Evolutionary conservation across 1,140 invertebrate genomes (phyloP).

Genomic region (Melipona quadrifasciata): DNA sequence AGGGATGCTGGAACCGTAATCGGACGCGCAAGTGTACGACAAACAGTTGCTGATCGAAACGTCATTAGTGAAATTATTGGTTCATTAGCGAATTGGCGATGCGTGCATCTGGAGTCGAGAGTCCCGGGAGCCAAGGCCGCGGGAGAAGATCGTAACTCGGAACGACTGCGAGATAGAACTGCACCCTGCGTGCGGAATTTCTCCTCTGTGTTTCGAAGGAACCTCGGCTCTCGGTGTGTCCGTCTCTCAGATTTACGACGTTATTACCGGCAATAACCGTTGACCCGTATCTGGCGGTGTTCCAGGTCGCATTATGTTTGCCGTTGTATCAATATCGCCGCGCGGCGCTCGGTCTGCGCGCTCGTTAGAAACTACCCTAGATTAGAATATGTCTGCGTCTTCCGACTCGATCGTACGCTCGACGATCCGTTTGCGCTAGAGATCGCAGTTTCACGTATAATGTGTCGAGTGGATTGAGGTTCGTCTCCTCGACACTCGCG

Average conservation of each 20-base stretch:
- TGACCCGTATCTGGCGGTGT: constrained; percentile 37
- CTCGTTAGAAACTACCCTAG: constrained; percentile 30
- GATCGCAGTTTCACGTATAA: too few relatives aligned
- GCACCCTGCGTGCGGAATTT: neutral
- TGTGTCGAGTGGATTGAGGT: too few relatives aligned
- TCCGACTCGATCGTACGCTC: neutral
- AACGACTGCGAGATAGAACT: constrained; percentile 33
- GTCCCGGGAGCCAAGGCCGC: neutral
- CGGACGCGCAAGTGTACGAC: constrained; percentile 44
- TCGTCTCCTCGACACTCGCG: too few relatives aligned
- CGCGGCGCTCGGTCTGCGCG: constrained; percentile 6
- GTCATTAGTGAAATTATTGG: constrained; percentile 57
- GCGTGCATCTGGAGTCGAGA: neutral
- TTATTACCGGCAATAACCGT: constrained; percentile 48
- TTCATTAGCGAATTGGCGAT: constrained; percentile 31
- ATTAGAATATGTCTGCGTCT: neutral
- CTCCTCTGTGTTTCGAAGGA: neutral
- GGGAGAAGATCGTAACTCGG: neutral
- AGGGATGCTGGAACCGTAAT: constrained; percentile 11
- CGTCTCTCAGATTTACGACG: constrained; percentile 46
- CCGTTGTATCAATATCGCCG: constrained; percentile 45
- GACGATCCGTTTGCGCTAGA: neutral
- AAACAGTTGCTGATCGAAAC: constrained; percentile 47
- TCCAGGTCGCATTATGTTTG: constrained; percentile 48
- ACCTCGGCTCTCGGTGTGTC: constrained; percentile 2